Base-by-base conservation (phyloP, 2,888 invertebrate species). In the Ecdyonurus torrentis region DNA sequence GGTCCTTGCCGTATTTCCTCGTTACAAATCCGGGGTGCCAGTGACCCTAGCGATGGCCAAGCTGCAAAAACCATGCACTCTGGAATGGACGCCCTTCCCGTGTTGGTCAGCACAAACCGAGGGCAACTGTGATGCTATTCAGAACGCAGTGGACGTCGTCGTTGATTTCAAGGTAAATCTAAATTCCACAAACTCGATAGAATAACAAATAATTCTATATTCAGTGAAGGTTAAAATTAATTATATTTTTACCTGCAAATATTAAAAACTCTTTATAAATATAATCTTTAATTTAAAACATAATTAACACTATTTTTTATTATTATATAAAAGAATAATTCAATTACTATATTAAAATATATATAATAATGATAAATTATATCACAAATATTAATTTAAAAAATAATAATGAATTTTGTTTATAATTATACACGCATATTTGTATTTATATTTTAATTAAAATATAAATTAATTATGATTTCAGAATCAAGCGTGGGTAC, bases 1-100 rank as follows among this genome's bases (percentile, higher is more conserved):
- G 25, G 81, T 79, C 1, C 78, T 79, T 69, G 74, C 85, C 1
- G 80, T 81, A 1, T 68, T 83, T 61, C 84, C 85, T 1, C 60
- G 66, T 2, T 66, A 64, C 55, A 64, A 63, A 19, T 37, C 62
- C 7, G 66, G 67, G 1, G 64, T 66, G 1, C 65, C 66, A 58
- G 58, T 81, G 1, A 73, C 74, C 69, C 77, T 81, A 68, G 24
- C 23, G 20, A 19, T 23, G 24, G n/a, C 2, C 20, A 58, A 59
- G 58, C 58, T 22, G 59, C 19, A 10, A 2, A 52, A 23, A n/a
- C 7, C 23, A 1, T 59, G 63, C 22, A 23, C 22, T 2, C 64
- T 65, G 2, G 23, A 59, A 20, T 24, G 66, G 52, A 23, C 25
- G 2, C 65, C 67, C 10, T 67, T 61, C 59, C 67, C 67, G 23